phyloP scores from a whole-genome alignment of 2,888 invertebrate species.

The Monopis laevigella region DNA sequence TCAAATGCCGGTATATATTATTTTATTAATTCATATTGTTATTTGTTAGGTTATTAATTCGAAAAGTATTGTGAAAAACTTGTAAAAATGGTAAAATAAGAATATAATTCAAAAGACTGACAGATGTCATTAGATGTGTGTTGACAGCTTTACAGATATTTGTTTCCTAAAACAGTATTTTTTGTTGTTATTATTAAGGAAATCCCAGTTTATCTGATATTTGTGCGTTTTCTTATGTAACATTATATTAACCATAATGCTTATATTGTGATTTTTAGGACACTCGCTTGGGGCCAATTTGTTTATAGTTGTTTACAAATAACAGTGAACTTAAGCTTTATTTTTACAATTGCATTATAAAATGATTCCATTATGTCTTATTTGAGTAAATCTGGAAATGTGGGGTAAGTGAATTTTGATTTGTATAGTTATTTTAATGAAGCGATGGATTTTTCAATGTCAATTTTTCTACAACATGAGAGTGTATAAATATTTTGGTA shows the following conservation, averaged over 20 bases:
- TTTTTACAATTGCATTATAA: conserved; percentile 25
- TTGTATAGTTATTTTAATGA: not conserved
- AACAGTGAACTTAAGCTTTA: conserved; percentile 1
- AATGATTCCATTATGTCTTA: conserved; percentile 64
- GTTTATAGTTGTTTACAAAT: conserved; percentile 8
- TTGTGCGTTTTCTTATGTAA: too few relatives aligned
- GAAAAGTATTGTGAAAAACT: too few relatives aligned
- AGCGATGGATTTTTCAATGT: too few relatives aligned
- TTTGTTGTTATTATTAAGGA: too few relatives aligned
- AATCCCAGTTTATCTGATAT: too few relatives aligned
- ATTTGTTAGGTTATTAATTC: too few relatives aligned
- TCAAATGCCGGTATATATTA: not conserved
- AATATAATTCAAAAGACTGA: conserved; percentile 34
- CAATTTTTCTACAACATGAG: too few relatives aligned
- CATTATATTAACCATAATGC: not conserved
- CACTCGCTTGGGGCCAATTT: conserved; percentile 18
- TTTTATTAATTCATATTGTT: too few relatives aligned
- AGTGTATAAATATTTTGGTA: too few relatives aligned
- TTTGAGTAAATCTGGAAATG: conserved; percentile 65
- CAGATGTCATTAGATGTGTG: conserved; percentile 41
- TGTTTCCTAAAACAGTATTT: too few relatives aligned
- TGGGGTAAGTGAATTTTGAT: conserved; percentile 45
- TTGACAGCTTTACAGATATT: conserved; percentile 1
- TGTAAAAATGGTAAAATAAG: not conserved
- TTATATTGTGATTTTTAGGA: conserved; percentile 13